phyloP scores from a whole-genome alignment of 2,113 vertebrate genomes.

The Mesoclemmys tuberculata region DNA sequence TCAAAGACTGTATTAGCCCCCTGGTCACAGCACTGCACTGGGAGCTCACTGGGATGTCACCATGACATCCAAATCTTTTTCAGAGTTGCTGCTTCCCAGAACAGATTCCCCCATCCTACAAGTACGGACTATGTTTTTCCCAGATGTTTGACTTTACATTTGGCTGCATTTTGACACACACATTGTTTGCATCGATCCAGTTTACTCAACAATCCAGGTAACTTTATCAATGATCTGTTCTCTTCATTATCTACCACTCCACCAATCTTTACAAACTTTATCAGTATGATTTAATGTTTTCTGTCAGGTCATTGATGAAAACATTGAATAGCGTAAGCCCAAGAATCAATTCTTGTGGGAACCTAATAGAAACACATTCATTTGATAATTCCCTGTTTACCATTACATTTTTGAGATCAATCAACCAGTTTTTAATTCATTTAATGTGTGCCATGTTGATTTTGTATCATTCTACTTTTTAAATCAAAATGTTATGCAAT shows the following conservation, averaged over 20 bases:
- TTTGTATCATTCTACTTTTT: not conserved
- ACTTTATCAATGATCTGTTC: not conserved
- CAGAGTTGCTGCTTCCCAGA: not conserved
- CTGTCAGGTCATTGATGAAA: not conserved
- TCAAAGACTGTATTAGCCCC: slow-evolving; percentile 58
- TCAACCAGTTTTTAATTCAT: not conserved
- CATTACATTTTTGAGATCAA: not conserved
- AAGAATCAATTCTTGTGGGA: not conserved
- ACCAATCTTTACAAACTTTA: not conserved
- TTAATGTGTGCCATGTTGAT: not conserved
- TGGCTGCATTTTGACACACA: not conserved
- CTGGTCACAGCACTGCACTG: slow-evolving; percentile 14
- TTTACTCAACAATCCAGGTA: not conserved
- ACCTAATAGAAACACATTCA: not conserved
- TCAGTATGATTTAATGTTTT: not conserved
- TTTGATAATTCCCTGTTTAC: not conserved
- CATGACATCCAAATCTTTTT: not conserved
- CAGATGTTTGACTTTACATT: not conserved
- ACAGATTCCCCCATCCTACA: not conserved
- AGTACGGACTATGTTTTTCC: not conserved
- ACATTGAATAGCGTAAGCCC: not conserved
- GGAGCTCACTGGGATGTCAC: not conserved
- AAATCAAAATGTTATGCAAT: not conserved
- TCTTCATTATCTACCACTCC: not conserved
- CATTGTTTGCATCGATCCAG: not conserved